Conservation (phyloP, 2,888 invertebrate genomes). For the Zelleria hepariella region DNA sequence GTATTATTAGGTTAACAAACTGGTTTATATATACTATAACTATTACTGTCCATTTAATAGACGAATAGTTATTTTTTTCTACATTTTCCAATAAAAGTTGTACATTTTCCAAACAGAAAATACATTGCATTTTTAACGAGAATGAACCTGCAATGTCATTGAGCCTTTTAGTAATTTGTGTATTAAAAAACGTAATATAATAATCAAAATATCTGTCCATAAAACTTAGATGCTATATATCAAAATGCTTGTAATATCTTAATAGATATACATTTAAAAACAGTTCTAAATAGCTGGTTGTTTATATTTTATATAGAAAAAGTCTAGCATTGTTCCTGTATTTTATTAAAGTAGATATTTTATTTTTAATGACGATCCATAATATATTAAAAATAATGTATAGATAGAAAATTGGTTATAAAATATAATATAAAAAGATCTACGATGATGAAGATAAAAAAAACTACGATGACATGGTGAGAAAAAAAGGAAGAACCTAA, state of each 20-base stretch:
- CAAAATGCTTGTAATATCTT: not conserved
- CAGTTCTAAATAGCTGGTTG: not conserved
- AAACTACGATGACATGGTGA: not conserved
- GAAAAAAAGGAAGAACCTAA: not conserved
- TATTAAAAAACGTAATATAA: not conserved
- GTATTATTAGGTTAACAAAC: conserved; percentile 43
- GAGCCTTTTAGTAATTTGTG: not conserved
- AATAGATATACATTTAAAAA: not conserved
- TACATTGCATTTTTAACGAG: not conserved
- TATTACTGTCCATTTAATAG: not conserved
- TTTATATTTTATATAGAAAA: conserved; percentile 44
- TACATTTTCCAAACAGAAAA: not conserved
- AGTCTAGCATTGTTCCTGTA: conserved; percentile 24
- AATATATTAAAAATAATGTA: conserved; percentile 28
- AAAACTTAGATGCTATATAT: not conserved
- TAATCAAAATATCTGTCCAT: not conserved
- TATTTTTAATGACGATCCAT: conserved; percentile 22
- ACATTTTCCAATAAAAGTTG: not conserved
- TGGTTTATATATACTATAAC: not conserved
- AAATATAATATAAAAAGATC: not conserved
- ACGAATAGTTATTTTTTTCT: not conserved
- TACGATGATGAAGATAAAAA: not conserved
- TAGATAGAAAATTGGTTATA: not conserved
- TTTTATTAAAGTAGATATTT: conserved; percentile 36
- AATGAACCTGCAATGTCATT: not conserved